A percentile compares a stretch with the other conserved stretches of the same genome.
These are phyloP conservation scores for Tuberolachnus salignus DNA, from an alignment of 2,888 invertebrate species.

Conservation along the genomic window DNA sequence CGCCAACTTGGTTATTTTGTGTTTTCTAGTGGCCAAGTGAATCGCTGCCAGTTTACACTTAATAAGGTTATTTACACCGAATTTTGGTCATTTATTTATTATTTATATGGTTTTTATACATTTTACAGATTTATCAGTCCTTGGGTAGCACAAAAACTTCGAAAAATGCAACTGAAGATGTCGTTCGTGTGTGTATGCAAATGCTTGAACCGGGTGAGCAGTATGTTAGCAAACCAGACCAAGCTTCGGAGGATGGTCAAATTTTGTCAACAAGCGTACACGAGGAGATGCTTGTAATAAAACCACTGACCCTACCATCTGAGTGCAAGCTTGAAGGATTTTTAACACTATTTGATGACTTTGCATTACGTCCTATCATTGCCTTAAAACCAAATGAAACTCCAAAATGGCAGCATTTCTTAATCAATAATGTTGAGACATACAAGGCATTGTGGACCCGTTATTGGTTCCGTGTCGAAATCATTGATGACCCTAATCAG, in stretches of 20 bases:
- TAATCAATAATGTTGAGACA: not conserved
- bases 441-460: constrained; percentile 31
- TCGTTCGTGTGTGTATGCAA: not conserved
- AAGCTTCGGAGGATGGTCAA: no score
- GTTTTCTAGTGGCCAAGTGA: constrained; percentile 14
- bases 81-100: not conserved
- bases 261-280: not conserved
- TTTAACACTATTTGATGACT: constrained; percentile 42
- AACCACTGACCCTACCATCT: constrained; percentile 8
- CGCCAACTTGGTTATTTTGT: constrained; percentile 46
- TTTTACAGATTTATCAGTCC: constrained; percentile 28
- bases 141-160: not conserved
- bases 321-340: constrained; percentile 37
- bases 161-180: not conserved
- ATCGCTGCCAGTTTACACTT: constrained; percentile 30
- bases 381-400: not conserved
- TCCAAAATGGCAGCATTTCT: constrained; percentile 2
- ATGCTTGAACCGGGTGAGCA: constrained; percentile 14
- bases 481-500: not conserved
- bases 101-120: not conserved
- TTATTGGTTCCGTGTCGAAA: constrained; percentile 30
- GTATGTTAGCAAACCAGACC: not conserved
- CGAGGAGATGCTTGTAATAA: not conserved
- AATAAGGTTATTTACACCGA: constrained; percentile 10
- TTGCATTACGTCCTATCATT: not conserved